Conservation (phyloP, 2,113 vertebrate genomes). For the Cochlearius cochlearius region DNA sequence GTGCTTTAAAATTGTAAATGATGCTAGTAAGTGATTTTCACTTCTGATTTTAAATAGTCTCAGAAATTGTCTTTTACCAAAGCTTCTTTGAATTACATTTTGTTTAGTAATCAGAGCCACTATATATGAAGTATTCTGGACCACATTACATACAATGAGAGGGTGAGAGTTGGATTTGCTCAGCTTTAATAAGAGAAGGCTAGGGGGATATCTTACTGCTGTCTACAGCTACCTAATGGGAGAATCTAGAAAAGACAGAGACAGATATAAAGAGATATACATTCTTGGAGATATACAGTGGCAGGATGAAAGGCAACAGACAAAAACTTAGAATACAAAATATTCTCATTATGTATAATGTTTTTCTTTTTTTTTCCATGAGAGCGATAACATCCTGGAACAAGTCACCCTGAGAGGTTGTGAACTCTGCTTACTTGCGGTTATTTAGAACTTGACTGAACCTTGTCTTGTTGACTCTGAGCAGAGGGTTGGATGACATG, state of each 20-base stretch:
- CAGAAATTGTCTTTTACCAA: slow-evolving; percentile 33
- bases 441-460: neutral
- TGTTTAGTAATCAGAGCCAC: slow-evolving; percentile 12
- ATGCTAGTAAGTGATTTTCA: slow-evolving; percentile 49
- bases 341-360: neutral
- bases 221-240: neutral
- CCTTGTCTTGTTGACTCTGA: neutral
- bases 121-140: neutral
- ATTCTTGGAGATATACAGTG: accelerated
- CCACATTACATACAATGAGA: neutral
- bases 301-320: neutral
- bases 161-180: neutral
- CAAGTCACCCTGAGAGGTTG: neutral
- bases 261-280: too few relatives aligned
- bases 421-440: neutral
- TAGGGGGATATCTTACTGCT: neutral
- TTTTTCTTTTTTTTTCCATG: neutral
- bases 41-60: slow-evolving; percentile 43
- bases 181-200: neutral
- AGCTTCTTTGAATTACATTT: slow-evolving; percentile 10
- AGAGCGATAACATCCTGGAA: neutral
- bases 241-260: neutral
- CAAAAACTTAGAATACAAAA: neutral
- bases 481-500: neutral
- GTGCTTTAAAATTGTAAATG: slow-evolving; percentile 54